Evolutionary conservation across 2,113 vertebrate species (phyloP), one percentile per base, ranked within the genome.

Genomic region (Phalacrocorax pelagicus): DNA sequence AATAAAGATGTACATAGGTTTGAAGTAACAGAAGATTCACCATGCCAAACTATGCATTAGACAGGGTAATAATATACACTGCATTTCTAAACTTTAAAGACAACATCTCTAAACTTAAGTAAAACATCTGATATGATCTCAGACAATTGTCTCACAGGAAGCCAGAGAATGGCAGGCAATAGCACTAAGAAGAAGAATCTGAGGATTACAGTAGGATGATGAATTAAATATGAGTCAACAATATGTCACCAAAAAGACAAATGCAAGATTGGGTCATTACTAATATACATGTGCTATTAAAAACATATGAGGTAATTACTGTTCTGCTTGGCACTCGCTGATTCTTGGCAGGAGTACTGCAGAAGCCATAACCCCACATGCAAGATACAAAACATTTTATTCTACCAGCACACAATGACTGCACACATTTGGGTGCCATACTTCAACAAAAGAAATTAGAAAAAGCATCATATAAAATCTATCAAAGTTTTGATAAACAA

Each of bases 61-160:
- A 70, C 13, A 73, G 74, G 23, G 11, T 47, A 94, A 93, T 79
- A 93, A 90, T 27, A 86, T 27, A 83, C 18, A 57, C 4, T 91
- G 40, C 22, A 57, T 71, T 88, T 95, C 78, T 78, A 86, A 96
- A 88, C 75, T 92, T 86, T n/a, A 93, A 42, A 96, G 86, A 95
- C 81, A 95, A 42, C 80, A 86, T 72, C 65, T 94, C 65, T 86
- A 96, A 93, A 84, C 72, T 92, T 54, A 66, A 96, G 75, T 63
- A 78, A 95, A 96, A 96, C 94, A 96, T 93, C 82, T 93, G 95
- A 96, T 88, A 87, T 57, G 63, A 96, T 81, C 86, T 94, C 94
- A 94, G 82, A 84, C 90, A 34, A 91, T 4, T 86, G 90, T 86
- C 90, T 95, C 90, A 95, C 88, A 93, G 92, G 88, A 96, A 96